Evolutionary conservation across 2,797 vertebrate genomes (phyloP).

Genomic region (Cercopithecus mitis): DNA sequence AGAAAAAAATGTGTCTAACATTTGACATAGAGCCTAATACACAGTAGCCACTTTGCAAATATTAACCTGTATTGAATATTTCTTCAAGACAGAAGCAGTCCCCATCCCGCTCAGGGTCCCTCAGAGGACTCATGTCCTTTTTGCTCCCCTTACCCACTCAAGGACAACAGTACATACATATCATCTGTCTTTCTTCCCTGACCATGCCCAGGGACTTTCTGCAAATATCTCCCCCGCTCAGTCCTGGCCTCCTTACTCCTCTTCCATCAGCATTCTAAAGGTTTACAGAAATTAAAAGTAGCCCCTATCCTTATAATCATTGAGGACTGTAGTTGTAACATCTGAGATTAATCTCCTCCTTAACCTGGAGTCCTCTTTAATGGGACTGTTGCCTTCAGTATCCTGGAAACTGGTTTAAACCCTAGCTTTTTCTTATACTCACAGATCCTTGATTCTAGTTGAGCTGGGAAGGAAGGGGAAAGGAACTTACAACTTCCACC

Average conservation of each 20-base stretch:
- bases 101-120: not conserved
- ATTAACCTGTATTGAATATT: not conserved
- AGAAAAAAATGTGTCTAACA: not conserved
- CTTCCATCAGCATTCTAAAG: not conserved
- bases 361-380: not conserved
- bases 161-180: no score
- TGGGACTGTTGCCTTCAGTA: not conserved
- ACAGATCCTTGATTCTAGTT: not conserved
- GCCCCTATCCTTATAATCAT: not conserved
- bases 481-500: not conserved
- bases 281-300: conserved; percentile 14
- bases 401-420: not conserved
- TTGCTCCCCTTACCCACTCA: not conserved
- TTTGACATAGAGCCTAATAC: not conserved
- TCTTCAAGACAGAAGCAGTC: not conserved
- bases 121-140: not conserved
- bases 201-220: not conserved
- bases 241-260: not conserved
- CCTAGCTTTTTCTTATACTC: not conserved
- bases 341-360: not conserved
- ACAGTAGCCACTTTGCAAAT: not conserved
- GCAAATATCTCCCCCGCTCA: not conserved
- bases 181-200: not conserved
- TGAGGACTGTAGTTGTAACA: not conserved
- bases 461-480: not conserved